Evolutionary conservation across 2,113 vertebrate genomes (phyloP).

Genomic region (Diglossa brunneiventris): DNA sequence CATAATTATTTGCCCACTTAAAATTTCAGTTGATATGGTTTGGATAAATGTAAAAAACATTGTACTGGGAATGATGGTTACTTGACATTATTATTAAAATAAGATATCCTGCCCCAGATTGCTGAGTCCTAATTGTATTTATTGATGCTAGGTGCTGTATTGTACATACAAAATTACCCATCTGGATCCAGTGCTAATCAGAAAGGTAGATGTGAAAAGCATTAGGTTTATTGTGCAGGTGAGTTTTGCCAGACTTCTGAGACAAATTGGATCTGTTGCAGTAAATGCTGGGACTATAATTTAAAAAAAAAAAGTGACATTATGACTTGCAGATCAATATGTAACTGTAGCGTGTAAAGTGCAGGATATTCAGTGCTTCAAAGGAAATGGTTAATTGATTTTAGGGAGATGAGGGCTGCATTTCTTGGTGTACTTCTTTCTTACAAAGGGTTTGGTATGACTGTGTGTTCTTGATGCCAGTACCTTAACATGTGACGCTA

Average conservation of each 20-base stretch:
- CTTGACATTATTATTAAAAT: neutral
- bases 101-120: neutral
- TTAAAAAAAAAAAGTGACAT: fast-evolving
- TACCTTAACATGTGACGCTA: neutral
- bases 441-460: neutral
- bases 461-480: neutral
- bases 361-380: neutral
- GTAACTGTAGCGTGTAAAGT: neutral
- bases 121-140: neutral
- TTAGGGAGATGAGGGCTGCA: neutral
- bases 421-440: neutral
- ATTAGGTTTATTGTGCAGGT: neutral
- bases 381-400: neutral
- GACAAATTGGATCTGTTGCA: neutral
- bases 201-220: neutral
- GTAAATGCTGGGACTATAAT: neutral
- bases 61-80: neutral
- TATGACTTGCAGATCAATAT: neutral
- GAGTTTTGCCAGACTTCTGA: neutral
- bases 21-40: neutral
- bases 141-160: neutral
- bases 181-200: neutral
- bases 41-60: neutral
- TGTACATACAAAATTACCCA: neutral
- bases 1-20: neutral